Evolutionary conservation across 2,797 vertebrate species (phyloP), one percentile per base, ranked within the genome.

Genomic region (Parotocinclus haroldoi): DNA sequence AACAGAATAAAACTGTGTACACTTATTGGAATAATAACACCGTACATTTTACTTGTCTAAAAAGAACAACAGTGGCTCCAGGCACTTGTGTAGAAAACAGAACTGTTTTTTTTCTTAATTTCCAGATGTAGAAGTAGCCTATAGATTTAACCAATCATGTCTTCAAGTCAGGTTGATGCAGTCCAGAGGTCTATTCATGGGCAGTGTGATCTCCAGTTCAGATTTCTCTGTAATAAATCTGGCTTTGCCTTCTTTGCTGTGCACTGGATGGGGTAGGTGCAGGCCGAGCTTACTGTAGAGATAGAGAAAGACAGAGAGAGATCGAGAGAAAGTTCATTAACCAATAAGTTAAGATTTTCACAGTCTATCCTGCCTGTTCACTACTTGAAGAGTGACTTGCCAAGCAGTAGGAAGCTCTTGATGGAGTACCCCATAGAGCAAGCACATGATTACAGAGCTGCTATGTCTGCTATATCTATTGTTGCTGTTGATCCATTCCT

Each of bases 271-370:
- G 12, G 95, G 95, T 18, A 99, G 89, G 66, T 94, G 93, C 59
- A 98, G 81, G 68, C 93, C 89, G 51, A 99, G 86, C 80, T 94
- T 96, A 84, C 96, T 98, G 84, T 46, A 73, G 79, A 64, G 9
- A 53, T 14, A 27, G 7, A 50, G 27, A 27, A 49, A 19, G 58
- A 51, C 17, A 71, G 12, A 36, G 3, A 49, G 53, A 14, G 40
- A 37, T 13, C n/a, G 37, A 10, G 45, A 3, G 8, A 40, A 7
- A 48, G 3, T 13, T 18, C 38, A 14, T 9, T 42, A 19, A 48
- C 7, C 27, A 27, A 27, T 5, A 27, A 27, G 27, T 27, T 27
- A 27, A 2, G 27, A 27, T 5, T 27, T 27, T 27, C 27, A 27
- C 27, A 27, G 27, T 27, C 27, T 27, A 5, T 27, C 5, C 27